These are phyloP conservation scores for Leptopterna dolabrata DNA, from an alignment of 2,888 invertebrate genomes.

Conservation along the genomic window DNA sequence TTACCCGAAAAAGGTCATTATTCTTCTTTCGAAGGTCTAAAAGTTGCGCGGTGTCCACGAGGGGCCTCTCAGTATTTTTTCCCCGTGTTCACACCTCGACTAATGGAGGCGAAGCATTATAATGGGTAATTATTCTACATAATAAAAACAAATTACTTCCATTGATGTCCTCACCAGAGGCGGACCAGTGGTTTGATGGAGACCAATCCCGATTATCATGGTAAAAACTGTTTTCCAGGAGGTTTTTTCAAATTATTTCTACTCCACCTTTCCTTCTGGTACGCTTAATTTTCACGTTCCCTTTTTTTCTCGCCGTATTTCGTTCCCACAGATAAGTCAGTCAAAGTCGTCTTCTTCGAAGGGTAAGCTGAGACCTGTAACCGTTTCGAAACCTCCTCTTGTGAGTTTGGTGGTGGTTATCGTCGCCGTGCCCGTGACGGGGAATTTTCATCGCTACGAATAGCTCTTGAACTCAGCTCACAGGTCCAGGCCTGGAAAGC, in stretches of 20 bases:
- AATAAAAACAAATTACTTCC: slow-evolving; percentile 46
- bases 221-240: slow-evolving; percentile 10
- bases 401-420: no score
- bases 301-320: not conserved
- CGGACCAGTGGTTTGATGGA: not conserved
- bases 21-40: slow-evolving; percentile 20
- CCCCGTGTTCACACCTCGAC: slow-evolving; percentile 26
- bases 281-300: not conserved
- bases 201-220: slow-evolving; percentile 42
- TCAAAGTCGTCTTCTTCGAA: not conserved
- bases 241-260: not conserved
- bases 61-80: not conserved
- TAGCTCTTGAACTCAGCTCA: no score
- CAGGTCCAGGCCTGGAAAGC: no score
- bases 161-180: slow-evolving; percentile 4
- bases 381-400: not conserved
- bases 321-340: not conserved
- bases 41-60: not conserved
- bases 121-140: slow-evolving; percentile 45
- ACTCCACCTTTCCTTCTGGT: not conserved
- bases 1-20: slow-evolving; percentile 2
- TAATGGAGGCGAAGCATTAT: slow-evolving; percentile 25
- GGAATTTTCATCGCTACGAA: no score
- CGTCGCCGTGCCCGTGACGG: no score
- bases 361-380: not conserved